Evolutionary conservation across 2,888 invertebrate genomes (phyloP), one percentile per base, ranked within the genome.

Genomic region (Acanthosepion esculentum): DNA sequence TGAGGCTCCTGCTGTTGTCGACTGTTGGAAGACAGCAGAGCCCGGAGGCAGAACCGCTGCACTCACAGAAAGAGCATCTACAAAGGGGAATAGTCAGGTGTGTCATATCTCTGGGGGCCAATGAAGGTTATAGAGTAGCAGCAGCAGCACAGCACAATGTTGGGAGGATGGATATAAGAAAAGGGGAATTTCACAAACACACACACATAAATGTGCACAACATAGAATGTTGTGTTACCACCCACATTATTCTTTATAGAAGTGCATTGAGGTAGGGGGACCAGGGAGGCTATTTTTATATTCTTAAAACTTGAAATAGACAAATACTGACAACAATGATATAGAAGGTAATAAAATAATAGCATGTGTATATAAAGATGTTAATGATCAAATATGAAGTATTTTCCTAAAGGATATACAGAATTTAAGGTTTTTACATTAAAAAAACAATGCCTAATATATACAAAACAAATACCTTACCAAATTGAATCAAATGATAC

Each of bases 1-100:
- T 94, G 95, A 78, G 94, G 91, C 94, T 53, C 92, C 94, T 94
- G 95, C 48, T 91, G 94, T 50, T 91, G 95, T 93, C 12, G 78
- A 78, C 12, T 92, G 92, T 64, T 94, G 94, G 59, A 48, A 94
- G 29, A 59, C 94, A 94, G 55, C 59, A 55, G 94, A 94, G 33
- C 59, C 94, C 29, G 55, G 33, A 41, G 59, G 59, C 50, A 94
- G 33, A 55, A 94, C 94, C 59, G 41, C 64, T 55, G 94, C 48
- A 64, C 59, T 64, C 55, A 59, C 94, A 64, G 50, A 64, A 48
- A 94, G n/a, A 94, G 94, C 29, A 94, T 94, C 94, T 94, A 94
- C 50, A 33, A 94, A 64, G 55, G 48, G 50, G 23, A 94, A 94
- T 94, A 78, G 78, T 78, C 33, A 78, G 78, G n/a, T 78, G n/a